These are phyloP conservation scores for Heterodera carotae DNA, from an alignment of 1,140 invertebrate genomes.

Conservation along the genomic window DNA sequence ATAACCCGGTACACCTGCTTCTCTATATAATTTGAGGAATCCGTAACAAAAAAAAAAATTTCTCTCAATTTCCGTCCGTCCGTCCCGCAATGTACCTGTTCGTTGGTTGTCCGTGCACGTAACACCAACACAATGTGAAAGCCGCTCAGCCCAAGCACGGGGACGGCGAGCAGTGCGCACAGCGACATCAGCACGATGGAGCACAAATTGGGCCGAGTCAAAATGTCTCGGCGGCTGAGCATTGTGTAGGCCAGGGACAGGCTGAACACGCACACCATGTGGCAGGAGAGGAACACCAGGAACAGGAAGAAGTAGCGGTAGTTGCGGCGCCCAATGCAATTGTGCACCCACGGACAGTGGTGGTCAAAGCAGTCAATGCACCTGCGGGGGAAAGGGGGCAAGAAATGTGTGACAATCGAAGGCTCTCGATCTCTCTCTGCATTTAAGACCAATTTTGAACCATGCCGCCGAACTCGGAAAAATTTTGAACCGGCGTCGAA, in stretches of 20 bases:
- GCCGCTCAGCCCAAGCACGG: slow-evolving; percentile 92
- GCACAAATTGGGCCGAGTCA: slow-evolving; percentile 61
- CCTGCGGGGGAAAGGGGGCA: slow-evolving; percentile 50
- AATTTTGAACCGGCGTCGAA: too few species aligned
- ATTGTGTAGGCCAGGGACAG: slow-evolving; percentile 88
- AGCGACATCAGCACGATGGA: slow-evolving; percentile 85
- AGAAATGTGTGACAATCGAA: too few species aligned
- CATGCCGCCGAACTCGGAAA: too few species aligned
- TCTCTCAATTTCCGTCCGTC: not conserved
- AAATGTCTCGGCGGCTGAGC: slow-evolving; percentile 61
- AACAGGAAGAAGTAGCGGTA: slow-evolving; percentile 99
- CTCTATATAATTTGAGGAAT: too few species aligned
- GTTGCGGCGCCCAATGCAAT: slow-evolving; percentile 97
- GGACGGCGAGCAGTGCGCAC: slow-evolving; percentile 86
- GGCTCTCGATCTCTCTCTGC: too few species aligned
- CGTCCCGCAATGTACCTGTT: slow-evolving; percentile 73
- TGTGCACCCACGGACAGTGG: slow-evolving; percentile 99
- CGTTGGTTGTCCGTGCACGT: slow-evolving; percentile 98
- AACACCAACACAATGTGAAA: slow-evolving; percentile 96
- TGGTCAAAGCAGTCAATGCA: slow-evolving; percentile 94
- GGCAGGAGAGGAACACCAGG: slow-evolving; percentile 87
- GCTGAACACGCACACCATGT: slow-evolving; percentile 87
- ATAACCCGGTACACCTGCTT: not conserved
- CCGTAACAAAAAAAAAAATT: not conserved
- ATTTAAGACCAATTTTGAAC: too few species aligned